Evolutionary conservation across 2,888 invertebrate genomes (phyloP).

Genomic region (Dasysyrphus albostriatus): DNA sequence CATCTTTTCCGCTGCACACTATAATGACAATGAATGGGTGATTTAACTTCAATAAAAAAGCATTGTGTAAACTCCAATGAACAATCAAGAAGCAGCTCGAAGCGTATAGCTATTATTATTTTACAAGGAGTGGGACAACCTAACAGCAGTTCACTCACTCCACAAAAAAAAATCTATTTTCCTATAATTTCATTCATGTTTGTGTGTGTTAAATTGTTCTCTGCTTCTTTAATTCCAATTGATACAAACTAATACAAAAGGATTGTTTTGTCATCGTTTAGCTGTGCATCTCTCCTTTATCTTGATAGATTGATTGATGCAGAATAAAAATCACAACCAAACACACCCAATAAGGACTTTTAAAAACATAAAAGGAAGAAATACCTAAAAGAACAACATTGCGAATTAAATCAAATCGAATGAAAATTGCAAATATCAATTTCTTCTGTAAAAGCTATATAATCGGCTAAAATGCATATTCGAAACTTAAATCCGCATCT

Average conservation of each 20-base stretch:
- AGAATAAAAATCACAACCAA: slow-evolving; percentile 29
- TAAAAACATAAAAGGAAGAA: background rate
- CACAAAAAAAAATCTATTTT: slow-evolving; percentile 13
- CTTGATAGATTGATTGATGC: background rate
- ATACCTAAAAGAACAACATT: slow-evolving; percentile 15
- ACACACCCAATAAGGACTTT: background rate
- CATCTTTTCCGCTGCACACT: slow-evolving; percentile 57
- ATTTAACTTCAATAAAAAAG: slow-evolving; percentile 47
- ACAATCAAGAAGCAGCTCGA: background rate
- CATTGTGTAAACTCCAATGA: background rate
- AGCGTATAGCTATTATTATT: background rate
- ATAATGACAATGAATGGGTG: slow-evolving; percentile 61
- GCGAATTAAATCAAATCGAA: slow-evolving; percentile 7
- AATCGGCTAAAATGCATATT: slow-evolving; percentile 73
- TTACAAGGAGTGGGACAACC: background rate
- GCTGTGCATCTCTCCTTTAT: background rate
- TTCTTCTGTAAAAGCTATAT: slow-evolving; percentile 52
- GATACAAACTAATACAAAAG: slow-evolving; percentile 56
- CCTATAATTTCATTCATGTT: background rate
- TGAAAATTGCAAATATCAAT: slow-evolving; percentile 58
- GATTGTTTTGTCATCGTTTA: slow-evolving; percentile 9
- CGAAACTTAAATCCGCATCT: slow-evolving; percentile 66
- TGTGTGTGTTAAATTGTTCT: background rate
- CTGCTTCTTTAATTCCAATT: slow-evolving; percentile 37
- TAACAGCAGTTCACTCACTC: slow-evolving; percentile 37